Conservation (phyloP, 1,140 invertebrate genomes). For the Lasioglossum albipes region DNA sequence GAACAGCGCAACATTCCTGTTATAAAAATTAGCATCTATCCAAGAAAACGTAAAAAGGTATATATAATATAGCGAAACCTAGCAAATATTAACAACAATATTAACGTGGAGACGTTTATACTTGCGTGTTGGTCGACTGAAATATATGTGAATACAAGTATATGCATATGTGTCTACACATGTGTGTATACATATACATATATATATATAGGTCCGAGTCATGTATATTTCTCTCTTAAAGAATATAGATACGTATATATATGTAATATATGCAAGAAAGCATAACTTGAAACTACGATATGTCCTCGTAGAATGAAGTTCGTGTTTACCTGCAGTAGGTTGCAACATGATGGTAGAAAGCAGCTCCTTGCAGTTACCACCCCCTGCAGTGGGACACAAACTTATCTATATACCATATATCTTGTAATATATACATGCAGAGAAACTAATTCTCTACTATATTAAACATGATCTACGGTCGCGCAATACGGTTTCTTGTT, state of each 20-base stretch:
- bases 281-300: constrained; percentile 77
- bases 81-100: constrained; percentile 46
- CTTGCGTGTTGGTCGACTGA: constrained; percentile 27
- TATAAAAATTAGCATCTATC: constrained; percentile 73
- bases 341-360: constrained; percentile 79
- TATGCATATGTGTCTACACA: constrained; percentile 38
- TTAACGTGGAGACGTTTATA: constrained; percentile 35
- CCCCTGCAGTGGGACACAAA: constrained; percentile 81
- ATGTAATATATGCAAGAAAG: constrained; percentile 71
- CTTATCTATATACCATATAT: constrained; percentile 80
- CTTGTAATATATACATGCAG: constrained; percentile 72
- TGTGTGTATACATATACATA: constrained; percentile 24
- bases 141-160: constrained; percentile 38
- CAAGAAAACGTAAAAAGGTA: constrained; percentile 65
- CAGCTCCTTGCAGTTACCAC: constrained; percentile 81
- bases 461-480: constrained; percentile 62
- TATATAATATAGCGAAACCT: constrained; percentile 56
- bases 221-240: constrained; percentile 17
- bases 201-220: constrained; percentile 15
- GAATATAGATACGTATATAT: neutral
- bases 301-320: constrained; percentile 78
- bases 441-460: constrained; percentile 71
- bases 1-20: constrained; percentile 72
- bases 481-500: constrained; percentile 42
- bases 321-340: constrained; percentile 81